phyloP scores from a whole-genome alignment of 2,888 invertebrate genomes.

The Ferrisia virgata region DNA sequence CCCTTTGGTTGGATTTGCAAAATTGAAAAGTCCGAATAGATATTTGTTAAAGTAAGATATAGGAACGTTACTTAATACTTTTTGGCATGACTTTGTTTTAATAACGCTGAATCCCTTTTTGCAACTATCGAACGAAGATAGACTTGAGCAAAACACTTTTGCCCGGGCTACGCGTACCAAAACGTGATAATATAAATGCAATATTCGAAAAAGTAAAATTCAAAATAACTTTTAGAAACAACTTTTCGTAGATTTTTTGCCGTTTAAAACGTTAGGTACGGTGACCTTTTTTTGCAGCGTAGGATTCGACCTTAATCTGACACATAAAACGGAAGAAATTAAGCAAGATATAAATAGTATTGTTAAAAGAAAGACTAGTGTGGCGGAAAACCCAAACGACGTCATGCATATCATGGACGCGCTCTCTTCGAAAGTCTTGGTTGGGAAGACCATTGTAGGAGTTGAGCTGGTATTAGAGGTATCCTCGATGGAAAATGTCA shows the following conservation, averaged over 20 bases:
- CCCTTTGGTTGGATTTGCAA: neutral
- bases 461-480: constrained; percentile 61
- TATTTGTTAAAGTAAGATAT: constrained; percentile 1
- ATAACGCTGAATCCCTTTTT: constrained; percentile 8
- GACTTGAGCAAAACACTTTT: neutral
- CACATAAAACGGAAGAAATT: constrained; percentile 79
- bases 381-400: constrained; percentile 86
- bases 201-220: neutral
- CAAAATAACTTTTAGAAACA: neutral
- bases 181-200: constrained; percentile 27
- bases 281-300: constrained; percentile 42
- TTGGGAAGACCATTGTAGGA: constrained; percentile 69
- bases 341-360: constrained; percentile 81
- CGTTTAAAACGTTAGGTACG: neutral
- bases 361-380: constrained; percentile 75
- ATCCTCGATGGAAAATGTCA: constrained; percentile 78
- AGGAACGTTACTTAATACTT: constrained; percentile 1
- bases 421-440: constrained; percentile 58
- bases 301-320: constrained; percentile 59
- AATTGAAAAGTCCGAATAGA: neutral
- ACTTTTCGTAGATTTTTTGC: constrained; percentile 26
- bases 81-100: constrained; percentile 9
- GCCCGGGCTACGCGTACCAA: constrained; percentile 1
- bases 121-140: neutral
- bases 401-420: constrained; percentile 83